These are phyloP conservation scores for Myioborus melanocephalus DNA, from an alignment of 2,797 vertebrate genomes.

Conservation along the genomic window DNA sequence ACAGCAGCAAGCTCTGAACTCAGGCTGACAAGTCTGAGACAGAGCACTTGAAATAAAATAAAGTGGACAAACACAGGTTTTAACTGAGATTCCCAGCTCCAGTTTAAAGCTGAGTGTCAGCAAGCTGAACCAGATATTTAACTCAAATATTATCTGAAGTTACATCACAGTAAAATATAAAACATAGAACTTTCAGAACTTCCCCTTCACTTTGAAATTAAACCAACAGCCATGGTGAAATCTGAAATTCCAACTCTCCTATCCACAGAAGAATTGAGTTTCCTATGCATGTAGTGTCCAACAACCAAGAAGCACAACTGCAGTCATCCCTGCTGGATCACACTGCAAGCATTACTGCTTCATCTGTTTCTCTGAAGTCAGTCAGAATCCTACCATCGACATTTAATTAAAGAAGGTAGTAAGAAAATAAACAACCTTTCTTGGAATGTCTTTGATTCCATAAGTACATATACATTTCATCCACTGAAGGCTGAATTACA, in stretches of 20 bases:
- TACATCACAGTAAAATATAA: background rate
- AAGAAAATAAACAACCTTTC: conserved; percentile 70
- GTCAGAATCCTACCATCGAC: conserved; percentile 65
- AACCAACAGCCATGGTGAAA: background rate
- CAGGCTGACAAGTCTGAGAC: background rate
- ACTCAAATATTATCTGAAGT: background rate
- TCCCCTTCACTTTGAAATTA: background rate
- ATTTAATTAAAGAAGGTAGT: conserved; percentile 73
- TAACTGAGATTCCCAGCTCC: background rate
- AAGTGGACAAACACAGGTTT: background rate
- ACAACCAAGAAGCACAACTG: background rate
- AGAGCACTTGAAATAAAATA: background rate
- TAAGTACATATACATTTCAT: conserved; percentile 66
- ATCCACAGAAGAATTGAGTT: background rate
- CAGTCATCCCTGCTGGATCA: conserved; percentile 27
- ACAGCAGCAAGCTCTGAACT: background rate
- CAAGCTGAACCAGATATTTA: background rate
- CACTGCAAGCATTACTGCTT: conserved; percentile 36
- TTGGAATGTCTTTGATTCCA: conserved; percentile 73
- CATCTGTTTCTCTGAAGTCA: conserved; percentile 60
- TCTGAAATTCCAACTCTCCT: background rate
- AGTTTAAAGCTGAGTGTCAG: background rate
- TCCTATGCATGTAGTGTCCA: background rate
- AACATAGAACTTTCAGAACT: background rate
- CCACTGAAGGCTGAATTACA: conserved; percentile 71